Base-by-base conservation (phyloP, 2,888 invertebrate genomes). In the Drosophila tanythrix region DNA sequence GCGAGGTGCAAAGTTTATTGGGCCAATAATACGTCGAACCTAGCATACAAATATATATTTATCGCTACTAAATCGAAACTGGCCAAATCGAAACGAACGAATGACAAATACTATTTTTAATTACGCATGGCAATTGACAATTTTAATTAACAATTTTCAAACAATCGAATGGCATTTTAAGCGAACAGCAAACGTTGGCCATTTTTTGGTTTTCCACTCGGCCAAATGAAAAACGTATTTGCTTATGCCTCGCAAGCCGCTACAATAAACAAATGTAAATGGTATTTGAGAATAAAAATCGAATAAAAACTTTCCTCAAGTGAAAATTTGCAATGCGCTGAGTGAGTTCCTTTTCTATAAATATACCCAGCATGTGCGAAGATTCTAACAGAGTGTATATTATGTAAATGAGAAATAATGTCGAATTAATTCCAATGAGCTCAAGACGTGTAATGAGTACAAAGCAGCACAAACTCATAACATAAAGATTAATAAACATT, bases 1-100 rank as follows among this genome's bases (percentile, higher is more conserved):
- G 38, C 40, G 70, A 78, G 90, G 86, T 81, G 88, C 86, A 86
- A 82, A 86, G 86, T 86, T 86, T 86, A 86, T 86, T 89, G 88
- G 90, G 86, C 85, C 88, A 88, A 84, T 88, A 76, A 70, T 61
- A 70, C 64, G 40, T 55, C 31, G 61, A 63, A 63, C 57, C 40
- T 56, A 56, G 69, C 61, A 58, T 51, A 74, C 31, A 46, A 48
- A 43, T 72, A 25, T 53, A 62, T 59, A 75, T 25, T 40, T 63
- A 25, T 70, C 56, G 67, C 62, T 53, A 55, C 69, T 67, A 80
- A 65, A 80, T 76, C 73, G 79, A 80, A 82, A 74, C 74, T 79
- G 57, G 43, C 61, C 67, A 61, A 53, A 50, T 33, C 43, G 48
- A 40, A 64, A 29, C 51, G 35, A 50, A 31, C 68, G 52, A 69